Percentiles rank a stretch among this genome's conserved stretches.
These are phyloP conservation scores for Ceratina calcarata DNA, from an alignment of 1,140 invertebrate genomes.

Conservation along the genomic window DNA sequence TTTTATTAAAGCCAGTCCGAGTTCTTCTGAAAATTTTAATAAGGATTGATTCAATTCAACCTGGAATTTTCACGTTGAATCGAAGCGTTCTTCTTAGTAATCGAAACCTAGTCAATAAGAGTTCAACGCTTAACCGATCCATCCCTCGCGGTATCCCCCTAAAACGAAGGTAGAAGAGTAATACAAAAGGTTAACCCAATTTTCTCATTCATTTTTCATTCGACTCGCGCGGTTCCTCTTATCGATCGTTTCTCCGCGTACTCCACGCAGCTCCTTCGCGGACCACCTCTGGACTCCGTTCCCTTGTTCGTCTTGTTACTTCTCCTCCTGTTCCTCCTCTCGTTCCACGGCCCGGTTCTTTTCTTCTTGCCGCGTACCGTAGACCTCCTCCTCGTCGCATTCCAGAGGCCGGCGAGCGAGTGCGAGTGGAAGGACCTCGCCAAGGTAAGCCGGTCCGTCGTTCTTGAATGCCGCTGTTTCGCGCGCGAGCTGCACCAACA, in stretches of 20 bases:
- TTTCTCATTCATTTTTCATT: constrained; percentile 32
- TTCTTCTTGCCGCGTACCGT: constrained; percentile 48
- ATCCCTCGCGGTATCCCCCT: too few species aligned
- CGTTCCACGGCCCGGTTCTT: constrained; percentile 36
- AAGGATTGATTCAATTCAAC: too few species aligned
- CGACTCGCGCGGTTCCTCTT: background rate
- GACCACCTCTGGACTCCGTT: constrained; percentile 42
- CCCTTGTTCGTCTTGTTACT: constrained; percentile 42
- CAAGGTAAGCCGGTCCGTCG: constrained; percentile 76
- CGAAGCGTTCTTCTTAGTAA: too few species aligned
- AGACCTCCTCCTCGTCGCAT: constrained; percentile 66
- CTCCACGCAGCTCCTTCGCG: constrained; percentile 34
- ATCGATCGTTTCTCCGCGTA: constrained; percentile 43
- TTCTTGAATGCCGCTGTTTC: constrained; percentile 59
- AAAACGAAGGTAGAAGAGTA: too few species aligned
- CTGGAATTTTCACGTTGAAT: too few species aligned
- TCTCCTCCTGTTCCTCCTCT: constrained; percentile 21
- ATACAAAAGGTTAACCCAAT: constrained; percentile 17
- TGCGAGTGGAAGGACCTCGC: constrained; percentile 79
- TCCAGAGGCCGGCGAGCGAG: constrained; percentile 55
- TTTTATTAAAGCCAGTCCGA: too few species aligned
- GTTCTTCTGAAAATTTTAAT: too few species aligned
- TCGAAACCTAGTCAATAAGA: too few species aligned
- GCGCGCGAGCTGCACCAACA: background rate
- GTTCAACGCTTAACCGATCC: too few species aligned